Base-by-base conservation (phyloP, 2,888 invertebrate species). In the Cryptosula pallasiana region DNA sequence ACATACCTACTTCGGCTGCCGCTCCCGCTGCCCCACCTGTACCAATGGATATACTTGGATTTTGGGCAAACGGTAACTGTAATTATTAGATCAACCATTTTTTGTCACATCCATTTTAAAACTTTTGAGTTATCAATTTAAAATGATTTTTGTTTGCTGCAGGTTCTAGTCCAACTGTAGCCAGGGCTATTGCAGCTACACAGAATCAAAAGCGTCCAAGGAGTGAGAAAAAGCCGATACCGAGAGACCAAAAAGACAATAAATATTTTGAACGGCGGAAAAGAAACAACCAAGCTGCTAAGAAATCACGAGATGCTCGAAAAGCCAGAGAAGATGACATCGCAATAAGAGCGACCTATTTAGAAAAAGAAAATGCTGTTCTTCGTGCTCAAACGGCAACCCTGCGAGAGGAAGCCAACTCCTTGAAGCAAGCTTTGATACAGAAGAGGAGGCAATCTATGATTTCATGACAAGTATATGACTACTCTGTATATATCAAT, bases 271-370 rank as follows among this genome's bases (percentile, higher is more conserved):
- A 95, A 83, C 86, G 94, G 63, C 87, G 95, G 73, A 90, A 91
- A 80, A 87, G 94, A 9, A 95, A 95, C 84, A 95, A 95, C 83
- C 90, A 92, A 81, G 95, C 95, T 0, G 95, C 94, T 0, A 95
- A 95, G 85, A 95, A 94, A 83, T 93, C 93, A 0, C 85, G 95
- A 35, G 95, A 95, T 83, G 93, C 93, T 0, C 87, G 95, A 32
- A 91, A 94, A 83, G 89, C 92, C 70, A 87, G 94, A 35, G 94
- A 95, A 82, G 94, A 95, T 84, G 91, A 93, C 85, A 91, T 94
- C 77, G 94, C 94, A 0, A 88, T 93, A 80, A 88, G 92, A 71
- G 94, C 94, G 0, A 91, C 92, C 35, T 88, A 92, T 72, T 84
- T 94, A 32, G 94, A 94, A 80, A 93, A 93, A 82, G 94, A 94